Conservation (phyloP, 92 coral and sea anemone genomes). For the Ricordea florida region DNA sequence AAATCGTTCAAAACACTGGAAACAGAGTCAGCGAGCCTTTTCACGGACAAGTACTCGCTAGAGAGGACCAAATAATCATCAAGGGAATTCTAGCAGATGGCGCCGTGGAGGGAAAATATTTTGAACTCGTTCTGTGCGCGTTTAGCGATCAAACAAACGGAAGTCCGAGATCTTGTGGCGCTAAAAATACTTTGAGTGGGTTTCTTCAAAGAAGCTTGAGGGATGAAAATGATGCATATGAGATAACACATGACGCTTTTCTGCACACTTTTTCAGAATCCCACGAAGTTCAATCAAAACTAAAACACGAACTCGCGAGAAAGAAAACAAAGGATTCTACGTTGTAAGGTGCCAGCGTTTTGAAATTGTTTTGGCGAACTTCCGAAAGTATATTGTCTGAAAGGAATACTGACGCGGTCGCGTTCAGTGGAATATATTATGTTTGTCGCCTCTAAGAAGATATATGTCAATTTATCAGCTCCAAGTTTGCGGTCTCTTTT, state of each 20-base stretch:
- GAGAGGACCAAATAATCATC: conserved; percentile 19
- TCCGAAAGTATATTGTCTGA: too few relatives aligned
- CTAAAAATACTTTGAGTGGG: conserved; percentile 2
- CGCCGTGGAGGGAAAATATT: conserved; percentile 29
- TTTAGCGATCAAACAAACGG: conserved; percentile 2
- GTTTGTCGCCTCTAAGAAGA: too few relatives aligned
- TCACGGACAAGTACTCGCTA: conserved; percentile 16
- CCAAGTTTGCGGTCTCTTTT: too few relatives aligned
- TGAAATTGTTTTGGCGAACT: too few relatives aligned
- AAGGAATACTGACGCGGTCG: too few relatives aligned
- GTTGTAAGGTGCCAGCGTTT: too few relatives aligned
- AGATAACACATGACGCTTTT: conserved; percentile 41
- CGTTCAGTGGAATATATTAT: too few relatives aligned
- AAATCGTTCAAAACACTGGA: conserved; percentile 33
- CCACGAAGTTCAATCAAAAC: not conserved
- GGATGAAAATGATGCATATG: not conserved
- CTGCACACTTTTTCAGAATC: not conserved
- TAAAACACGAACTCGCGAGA: too few relatives aligned
- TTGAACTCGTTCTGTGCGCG: conserved; percentile 30
- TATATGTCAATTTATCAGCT: too few relatives aligned
- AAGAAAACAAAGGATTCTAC: too few relatives aligned
- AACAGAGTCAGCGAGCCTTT: conserved; percentile 31
- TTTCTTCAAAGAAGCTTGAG: conserved; percentile 29
- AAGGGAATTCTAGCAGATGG: conserved; percentile 35
- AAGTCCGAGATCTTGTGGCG: not conserved